Conservation (phyloP, 2,888 invertebrate genomes). For the Drosophila kuntzei region DNA sequence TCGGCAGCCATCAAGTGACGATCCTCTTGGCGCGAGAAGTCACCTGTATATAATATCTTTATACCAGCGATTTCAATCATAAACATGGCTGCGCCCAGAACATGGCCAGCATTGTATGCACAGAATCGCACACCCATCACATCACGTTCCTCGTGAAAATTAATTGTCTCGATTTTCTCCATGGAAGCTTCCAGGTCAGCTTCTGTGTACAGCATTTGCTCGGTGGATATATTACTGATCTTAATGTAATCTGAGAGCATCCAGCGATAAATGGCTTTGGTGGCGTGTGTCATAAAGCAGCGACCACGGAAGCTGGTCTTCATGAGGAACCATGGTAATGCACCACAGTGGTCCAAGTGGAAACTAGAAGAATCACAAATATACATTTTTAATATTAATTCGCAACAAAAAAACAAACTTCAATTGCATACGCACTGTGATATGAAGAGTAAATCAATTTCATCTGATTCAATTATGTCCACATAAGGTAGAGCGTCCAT, state of each 20-base stretch:
- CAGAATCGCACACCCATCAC: conserved; percentile 98
- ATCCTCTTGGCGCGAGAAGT: conserved; percentile 99
- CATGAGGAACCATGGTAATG: conserved; percentile 98
- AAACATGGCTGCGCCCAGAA: conserved; percentile 99
- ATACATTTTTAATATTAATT: not conserved
- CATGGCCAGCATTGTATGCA: conserved; percentile 99
- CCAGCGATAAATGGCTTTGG: conserved; percentile 99
- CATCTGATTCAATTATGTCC: conserved; percentile 98
- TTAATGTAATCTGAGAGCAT: conserved; percentile 99
- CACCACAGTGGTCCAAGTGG: conserved; percentile 99
- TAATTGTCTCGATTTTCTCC: conserved; percentile 99
- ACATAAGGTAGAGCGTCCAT: conserved; percentile 99
- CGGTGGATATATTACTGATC: conserved; percentile 98
- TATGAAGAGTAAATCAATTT: conserved; percentile 96
- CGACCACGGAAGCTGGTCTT: conserved; percentile 99
- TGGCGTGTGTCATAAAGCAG: conserved; percentile 99
- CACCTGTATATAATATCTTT: conserved; percentile 98
- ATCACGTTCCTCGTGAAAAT: conserved; percentile 99
- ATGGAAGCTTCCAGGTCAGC: conserved; percentile 98
- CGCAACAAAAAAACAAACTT: not conserved
- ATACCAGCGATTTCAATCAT: conserved; percentile 99
- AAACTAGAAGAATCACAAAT: conserved; percentile 89
- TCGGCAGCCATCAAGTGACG: conserved; percentile 99
- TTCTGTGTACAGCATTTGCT: conserved; percentile 98
- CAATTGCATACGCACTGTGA: conserved; percentile 90